Conservation (phyloP, 2,888 invertebrate species). For the Anorthoa munda region DNA sequence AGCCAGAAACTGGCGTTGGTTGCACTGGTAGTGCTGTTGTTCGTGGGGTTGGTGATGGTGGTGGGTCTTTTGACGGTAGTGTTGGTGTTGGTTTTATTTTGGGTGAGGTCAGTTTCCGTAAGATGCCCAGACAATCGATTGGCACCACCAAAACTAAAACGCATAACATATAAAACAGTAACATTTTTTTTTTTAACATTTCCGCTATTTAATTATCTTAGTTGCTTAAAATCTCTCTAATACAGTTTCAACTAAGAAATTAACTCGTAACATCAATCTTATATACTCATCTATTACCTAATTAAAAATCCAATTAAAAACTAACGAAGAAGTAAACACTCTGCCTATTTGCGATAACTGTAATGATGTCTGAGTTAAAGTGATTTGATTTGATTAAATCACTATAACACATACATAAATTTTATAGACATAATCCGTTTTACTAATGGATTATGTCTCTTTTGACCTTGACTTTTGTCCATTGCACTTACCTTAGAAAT, state of each 20-base stretch:
- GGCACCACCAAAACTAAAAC: background rate
- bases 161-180: constrained; percentile 1
- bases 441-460: background rate
- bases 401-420: no score
- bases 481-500: no score
- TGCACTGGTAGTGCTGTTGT: no score
- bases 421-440: background rate
- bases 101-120: no score
- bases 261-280: background rate
- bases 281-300: background rate
- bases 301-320: constrained; percentile 23
- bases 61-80: no score
- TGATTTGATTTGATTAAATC: constrained; percentile 12
- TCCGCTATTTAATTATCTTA: background rate
- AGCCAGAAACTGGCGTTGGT: no score
- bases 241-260: constrained; percentile 1
- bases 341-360: constrained; percentile 32
- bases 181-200: constrained; percentile 14
- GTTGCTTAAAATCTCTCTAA: background rate
- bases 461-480: background rate
- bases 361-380: constrained; percentile 22
- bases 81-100: no score
- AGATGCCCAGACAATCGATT: background rate
- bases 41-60: no score
- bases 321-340: constrained; percentile 15